These are phyloP conservation scores for Stegana nigrithorax DNA, from an alignment of 2,888 invertebrate genomes.

Conservation along the genomic window DNA sequence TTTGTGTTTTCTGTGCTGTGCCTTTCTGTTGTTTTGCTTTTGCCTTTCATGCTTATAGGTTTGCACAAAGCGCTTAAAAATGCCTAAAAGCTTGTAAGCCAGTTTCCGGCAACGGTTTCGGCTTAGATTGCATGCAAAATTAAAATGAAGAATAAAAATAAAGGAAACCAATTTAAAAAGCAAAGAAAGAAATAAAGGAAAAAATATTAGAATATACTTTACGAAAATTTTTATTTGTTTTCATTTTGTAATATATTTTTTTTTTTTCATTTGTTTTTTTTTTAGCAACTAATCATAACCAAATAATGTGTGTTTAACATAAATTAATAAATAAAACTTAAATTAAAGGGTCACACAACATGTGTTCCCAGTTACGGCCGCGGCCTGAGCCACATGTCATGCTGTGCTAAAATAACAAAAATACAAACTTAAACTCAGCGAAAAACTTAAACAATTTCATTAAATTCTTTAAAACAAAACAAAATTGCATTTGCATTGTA, in stretches of 20 bases:
- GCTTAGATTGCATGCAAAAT: slow-evolving; percentile 17
- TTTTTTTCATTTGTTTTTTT: slow-evolving; percentile 44
- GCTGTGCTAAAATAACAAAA: slow-evolving; percentile 56
- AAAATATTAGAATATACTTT: slow-evolving; percentile 35
- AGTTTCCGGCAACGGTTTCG: slow-evolving; percentile 49
- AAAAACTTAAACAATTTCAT: slow-evolving; percentile 29
- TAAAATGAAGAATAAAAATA: slow-evolving; percentile 10
- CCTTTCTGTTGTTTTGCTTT: slow-evolving; percentile 12
- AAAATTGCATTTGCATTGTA: too few relatives aligned
- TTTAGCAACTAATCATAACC: slow-evolving; percentile 65
- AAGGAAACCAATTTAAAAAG: slow-evolving; percentile 20
- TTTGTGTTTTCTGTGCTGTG: slow-evolving; percentile 10
- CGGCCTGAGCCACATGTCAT: too few relatives aligned
- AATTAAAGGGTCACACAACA: too few relatives aligned
- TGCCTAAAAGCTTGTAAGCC: slow-evolving; percentile 60
- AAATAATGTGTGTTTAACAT: slow-evolving; percentile 55
- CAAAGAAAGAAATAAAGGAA: slow-evolving; percentile 25
- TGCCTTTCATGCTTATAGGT: slow-evolving; percentile 24
- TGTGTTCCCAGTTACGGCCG: too few relatives aligned
- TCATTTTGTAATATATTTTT: slow-evolving; percentile 41
- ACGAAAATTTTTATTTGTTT: slow-evolving; percentile 33
- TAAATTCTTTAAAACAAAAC: slow-evolving; percentile 19
- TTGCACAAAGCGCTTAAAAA: slow-evolving; percentile 48
- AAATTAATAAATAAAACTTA: slow-evolving; percentile 61
- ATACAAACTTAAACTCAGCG: slow-evolving; percentile 29